Percentiles rank a stretch among this genome's conserved stretches.
Conservation (phyloP, 2,797 vertebrate genomes). For the Karalla daura region DNA sequence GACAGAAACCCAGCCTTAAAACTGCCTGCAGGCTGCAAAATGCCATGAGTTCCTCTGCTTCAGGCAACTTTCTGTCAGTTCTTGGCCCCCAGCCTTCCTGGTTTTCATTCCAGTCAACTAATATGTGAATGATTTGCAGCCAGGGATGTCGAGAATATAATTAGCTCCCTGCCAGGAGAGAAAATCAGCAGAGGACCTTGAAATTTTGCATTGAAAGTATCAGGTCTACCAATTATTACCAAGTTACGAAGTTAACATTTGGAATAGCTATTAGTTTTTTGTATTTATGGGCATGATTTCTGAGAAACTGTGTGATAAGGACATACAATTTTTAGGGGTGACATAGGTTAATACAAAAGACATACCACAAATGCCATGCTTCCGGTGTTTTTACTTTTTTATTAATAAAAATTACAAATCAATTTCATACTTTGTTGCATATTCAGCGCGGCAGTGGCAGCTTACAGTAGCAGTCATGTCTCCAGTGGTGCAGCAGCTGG, state of each 20-base stretch:
- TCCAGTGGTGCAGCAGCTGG: background rate
- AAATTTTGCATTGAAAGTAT: conserved; percentile 13
- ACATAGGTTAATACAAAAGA: background rate
- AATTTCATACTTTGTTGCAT: background rate
- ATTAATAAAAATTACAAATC: background rate
- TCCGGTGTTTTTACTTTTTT: background rate
- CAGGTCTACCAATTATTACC: conserved; percentile 12
- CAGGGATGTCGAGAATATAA: conserved; percentile 58
- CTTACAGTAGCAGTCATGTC: no score
- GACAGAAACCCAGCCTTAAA: conserved; percentile 6
- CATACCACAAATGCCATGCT: background rate
- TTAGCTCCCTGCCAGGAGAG: conserved; percentile 49
- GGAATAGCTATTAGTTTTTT: background rate
- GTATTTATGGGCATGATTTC: background rate
- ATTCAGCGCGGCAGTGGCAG: background rate
- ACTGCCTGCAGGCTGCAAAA: conserved; percentile 11
- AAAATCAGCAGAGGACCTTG: conserved; percentile 38
- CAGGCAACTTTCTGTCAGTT: conserved; percentile 19
- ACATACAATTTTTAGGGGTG: background rate
- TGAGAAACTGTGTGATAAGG: background rate
- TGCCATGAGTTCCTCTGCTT: conserved; percentile 4
- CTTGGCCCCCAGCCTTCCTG: conserved; percentile 12
- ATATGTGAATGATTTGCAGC: conserved; percentile 54
- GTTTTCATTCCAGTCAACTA: conserved; percentile 44
- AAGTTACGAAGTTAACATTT: conserved; percentile 3